Percentiles rank a stretch among this genome's conserved stretches.
phyloP scores from a whole-genome alignment of 1,140 invertebrate genomes.

The Psilanteris sp. region DNA sequence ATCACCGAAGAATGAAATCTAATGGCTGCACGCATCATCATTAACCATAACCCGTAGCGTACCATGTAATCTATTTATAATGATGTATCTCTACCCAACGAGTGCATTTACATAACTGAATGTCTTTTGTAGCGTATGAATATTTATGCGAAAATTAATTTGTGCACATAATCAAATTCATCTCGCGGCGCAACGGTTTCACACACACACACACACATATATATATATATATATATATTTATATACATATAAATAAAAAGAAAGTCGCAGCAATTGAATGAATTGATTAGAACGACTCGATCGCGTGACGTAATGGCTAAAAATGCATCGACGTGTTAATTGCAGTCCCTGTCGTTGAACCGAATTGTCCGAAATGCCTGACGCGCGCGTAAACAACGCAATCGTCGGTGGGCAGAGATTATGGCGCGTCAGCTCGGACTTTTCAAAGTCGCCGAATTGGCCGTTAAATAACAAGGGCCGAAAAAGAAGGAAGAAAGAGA shows the following conservation, averaged over 20 bases:
- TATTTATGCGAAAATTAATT: conserved; percentile 53
- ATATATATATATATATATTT: too few relatives aligned
- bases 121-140: conserved; percentile 33
- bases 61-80: conserved; percentile 57
- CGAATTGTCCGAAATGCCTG: too few relatives aligned
- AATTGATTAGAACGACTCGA: background rate
- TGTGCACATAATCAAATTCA: conserved; percentile 40
- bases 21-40: conserved; percentile 44
- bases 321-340: background rate
- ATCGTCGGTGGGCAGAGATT: too few relatives aligned
- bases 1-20: conserved; percentile 21
- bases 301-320: background rate
- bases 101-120: conserved; percentile 56
- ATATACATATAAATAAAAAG: conserved; percentile 22
- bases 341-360: too few relatives aligned
- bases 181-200: too few relatives aligned
- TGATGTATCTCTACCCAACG: conserved; percentile 53
- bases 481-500: too few relatives aligned
- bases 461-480: too few relatives aligned
- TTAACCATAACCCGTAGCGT: conserved; percentile 30
- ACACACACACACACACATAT: too few relatives aligned
- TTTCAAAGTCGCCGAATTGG: too few relatives aligned
- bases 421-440: too few relatives aligned
- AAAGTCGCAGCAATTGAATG: conserved; percentile 11
- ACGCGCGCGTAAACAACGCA: too few relatives aligned